Conservation (phyloP, 2,888 invertebrate genomes). For the Meganola albula region DNA sequence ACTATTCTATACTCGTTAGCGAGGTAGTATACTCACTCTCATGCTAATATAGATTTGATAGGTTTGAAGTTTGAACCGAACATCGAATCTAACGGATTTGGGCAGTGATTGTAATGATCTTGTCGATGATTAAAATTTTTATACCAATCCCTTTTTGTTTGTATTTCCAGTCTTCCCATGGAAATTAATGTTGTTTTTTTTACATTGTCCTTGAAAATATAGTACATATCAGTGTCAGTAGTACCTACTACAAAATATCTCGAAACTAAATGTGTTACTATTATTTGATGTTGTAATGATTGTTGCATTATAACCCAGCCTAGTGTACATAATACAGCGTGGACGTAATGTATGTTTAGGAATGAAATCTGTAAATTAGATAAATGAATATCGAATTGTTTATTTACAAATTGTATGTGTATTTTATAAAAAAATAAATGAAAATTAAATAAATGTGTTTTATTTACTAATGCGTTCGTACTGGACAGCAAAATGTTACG, state of each 20-base stretch:
- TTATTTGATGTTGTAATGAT: constrained; percentile 25
- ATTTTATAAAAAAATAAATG: constrained; percentile 76
- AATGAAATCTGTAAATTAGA: constrained; percentile 63
- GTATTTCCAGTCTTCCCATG: no score
- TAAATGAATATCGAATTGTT: constrained; percentile 74
- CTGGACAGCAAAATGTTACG: no score
- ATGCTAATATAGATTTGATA: no score
- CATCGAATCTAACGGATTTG: no score
- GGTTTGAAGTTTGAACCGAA: no score
- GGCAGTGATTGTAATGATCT: no score
- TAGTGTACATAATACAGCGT: constrained; percentile 34
- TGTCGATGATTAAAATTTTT: no score
- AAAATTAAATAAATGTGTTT: constrained; percentile 40
- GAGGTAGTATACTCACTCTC: no score
- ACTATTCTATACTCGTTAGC: no score
- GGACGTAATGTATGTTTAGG: constrained; percentile 52
- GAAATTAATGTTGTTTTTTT: no score
- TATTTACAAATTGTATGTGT: constrained; percentile 78
- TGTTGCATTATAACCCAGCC: constrained; percentile 20
- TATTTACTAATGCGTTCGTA: no score
- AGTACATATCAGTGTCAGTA: constrained; percentile 55
- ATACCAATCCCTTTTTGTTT: no score
- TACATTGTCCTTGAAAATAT: constrained; percentile 38
- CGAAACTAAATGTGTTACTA: constrained; percentile 9
- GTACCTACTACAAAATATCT: constrained; percentile 25